These are phyloP conservation scores for Aethina tumida DNA, from an alignment of 1,140 invertebrate species.

Conservation along the genomic window DNA sequence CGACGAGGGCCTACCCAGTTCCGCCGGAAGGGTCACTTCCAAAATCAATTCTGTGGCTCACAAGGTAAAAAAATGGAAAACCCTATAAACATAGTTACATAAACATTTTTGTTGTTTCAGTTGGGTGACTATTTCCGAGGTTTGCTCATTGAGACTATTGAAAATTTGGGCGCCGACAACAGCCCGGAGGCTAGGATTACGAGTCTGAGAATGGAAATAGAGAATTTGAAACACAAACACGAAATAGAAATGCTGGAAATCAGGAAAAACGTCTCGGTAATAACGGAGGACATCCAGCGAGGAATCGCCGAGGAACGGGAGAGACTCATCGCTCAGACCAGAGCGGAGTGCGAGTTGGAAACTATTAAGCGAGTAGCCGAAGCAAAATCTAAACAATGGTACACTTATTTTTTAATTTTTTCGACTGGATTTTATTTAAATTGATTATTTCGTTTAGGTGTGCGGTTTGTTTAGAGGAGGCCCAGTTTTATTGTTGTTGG, in stretches of 20 bases:
- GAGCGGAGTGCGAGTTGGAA: conserved; percentile 50
- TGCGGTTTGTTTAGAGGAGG: conserved; percentile 73
- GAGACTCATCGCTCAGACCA: conserved; percentile 47
- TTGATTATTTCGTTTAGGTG: conserved; percentile 41
- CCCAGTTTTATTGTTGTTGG: conserved; percentile 89
- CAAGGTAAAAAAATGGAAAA: conserved; percentile 31
- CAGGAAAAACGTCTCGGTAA: conserved; percentile 49
- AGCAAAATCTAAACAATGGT: conserved; percentile 75
- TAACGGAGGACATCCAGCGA: conserved; percentile 52
- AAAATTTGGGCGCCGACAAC: conserved; percentile 39
- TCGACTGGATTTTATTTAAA: conserved; percentile 3
- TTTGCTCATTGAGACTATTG: conserved; percentile 46
- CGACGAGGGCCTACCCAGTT: conserved; percentile 32
- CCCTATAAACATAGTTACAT: neutral
- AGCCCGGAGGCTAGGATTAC: conserved; percentile 46
- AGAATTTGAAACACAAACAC: conserved; percentile 53
- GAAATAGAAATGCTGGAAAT: conserved; percentile 51
- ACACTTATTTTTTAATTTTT: neutral
- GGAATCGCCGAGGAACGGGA: conserved; percentile 56
- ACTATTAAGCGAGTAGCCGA: conserved; percentile 57
- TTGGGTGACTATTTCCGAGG: conserved; percentile 45
- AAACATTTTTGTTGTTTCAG: conserved; percentile 23
- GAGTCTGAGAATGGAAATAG: conserved; percentile 50
- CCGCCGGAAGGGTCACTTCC: conserved; percentile 35
- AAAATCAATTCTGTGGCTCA: conserved; percentile 39